phyloP scores from a whole-genome alignment of 2,113 vertebrate species.

The Corynorhinus townsendii region DNA sequence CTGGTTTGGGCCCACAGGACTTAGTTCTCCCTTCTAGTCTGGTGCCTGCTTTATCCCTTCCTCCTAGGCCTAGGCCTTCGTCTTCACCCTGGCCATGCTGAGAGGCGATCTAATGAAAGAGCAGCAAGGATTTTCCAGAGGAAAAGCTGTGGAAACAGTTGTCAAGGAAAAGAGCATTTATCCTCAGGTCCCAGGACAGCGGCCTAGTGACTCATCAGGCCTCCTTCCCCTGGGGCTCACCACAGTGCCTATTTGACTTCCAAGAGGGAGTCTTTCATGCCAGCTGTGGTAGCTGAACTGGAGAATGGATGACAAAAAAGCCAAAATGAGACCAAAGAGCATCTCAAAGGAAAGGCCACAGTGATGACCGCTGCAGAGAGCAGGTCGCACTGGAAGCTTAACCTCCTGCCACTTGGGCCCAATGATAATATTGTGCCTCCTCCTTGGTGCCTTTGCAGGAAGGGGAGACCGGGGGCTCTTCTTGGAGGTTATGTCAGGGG shows the following conservation, averaged over 20 bases:
- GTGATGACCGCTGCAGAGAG: not conserved
- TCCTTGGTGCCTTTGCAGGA: not conserved
- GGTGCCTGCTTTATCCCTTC: not conserved
- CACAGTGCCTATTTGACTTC: not conserved
- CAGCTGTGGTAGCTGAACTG: not conserved
- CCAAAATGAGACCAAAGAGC: not conserved
- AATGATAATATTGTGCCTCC: not conserved
- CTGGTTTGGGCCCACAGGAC: not conserved
- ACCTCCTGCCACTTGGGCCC: not conserved
- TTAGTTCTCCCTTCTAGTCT: not conserved
- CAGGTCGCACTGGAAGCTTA: not conserved
- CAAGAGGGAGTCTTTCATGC: not conserved
- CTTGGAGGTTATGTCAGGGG: not conserved
- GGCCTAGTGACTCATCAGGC: not conserved
- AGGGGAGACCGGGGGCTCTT: not conserved
- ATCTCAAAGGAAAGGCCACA: not conserved
- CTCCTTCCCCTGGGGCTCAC: not conserved
- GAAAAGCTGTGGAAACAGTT: conserved; percentile 18
- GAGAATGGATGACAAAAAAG: not conserved
- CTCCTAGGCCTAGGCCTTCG: not conserved
- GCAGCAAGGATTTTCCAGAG: conserved; percentile 30
- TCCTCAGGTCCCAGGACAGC: not conserved
- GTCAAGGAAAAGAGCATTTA: conserved; percentile 19
- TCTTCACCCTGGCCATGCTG: not conserved
- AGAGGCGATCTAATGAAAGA: not conserved